These are phyloP conservation scores for Sander lucioperca DNA, from an alignment of 2,113 vertebrate genomes.

Conservation along the genomic window DNA sequence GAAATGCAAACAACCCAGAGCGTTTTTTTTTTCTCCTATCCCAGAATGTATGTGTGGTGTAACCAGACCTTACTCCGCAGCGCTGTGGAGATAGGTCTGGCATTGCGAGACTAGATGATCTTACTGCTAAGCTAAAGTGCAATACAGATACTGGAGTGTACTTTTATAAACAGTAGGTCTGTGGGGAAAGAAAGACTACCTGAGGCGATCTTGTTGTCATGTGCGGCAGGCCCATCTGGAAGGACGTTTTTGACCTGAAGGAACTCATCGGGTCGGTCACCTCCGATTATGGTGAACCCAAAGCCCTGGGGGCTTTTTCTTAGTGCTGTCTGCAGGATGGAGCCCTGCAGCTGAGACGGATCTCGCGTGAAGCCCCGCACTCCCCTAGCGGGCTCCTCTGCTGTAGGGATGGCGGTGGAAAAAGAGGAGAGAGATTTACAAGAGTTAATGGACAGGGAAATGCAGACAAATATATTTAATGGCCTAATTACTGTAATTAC, in stretches of 20 bases:
- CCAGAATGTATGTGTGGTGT: too few relatives aligned
- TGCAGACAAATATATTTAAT: slow-evolving; percentile 11
- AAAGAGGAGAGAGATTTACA: neutral
- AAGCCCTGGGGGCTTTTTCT: slow-evolving; percentile 96
- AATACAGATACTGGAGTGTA: neutral
- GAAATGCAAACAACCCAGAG: too few relatives aligned
- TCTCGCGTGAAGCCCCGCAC: slow-evolving; percentile 91
- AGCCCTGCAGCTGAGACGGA: slow-evolving; percentile 92
- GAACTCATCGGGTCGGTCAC: slow-evolving; percentile 96
- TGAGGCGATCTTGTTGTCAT: slow-evolving; percentile 95
- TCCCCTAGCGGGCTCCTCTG: slow-evolving; percentile 80
- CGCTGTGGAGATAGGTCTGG: too few relatives aligned
- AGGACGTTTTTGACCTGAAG: slow-evolving; percentile 98
- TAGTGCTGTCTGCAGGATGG: slow-evolving; percentile 89
- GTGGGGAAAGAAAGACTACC: slow-evolving; percentile 79
- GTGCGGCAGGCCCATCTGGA: slow-evolving; percentile 93
- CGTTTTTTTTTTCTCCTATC: too few relatives aligned
- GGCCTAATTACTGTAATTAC: slow-evolving; percentile 6
- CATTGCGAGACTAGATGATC: too few relatives aligned
- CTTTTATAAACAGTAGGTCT: neutral
- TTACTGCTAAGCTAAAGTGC: neutral
- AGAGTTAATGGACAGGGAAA: neutral
- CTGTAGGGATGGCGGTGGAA: neutral
- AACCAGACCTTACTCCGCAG: too few relatives aligned
- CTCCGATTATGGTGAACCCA: slow-evolving; percentile 99